A percentile compares a stretch with the other conserved stretches of the same genome.
phyloP scores from a whole-genome alignment of 2,113 vertebrate genomes.

The Gambusia affinis region DNA sequence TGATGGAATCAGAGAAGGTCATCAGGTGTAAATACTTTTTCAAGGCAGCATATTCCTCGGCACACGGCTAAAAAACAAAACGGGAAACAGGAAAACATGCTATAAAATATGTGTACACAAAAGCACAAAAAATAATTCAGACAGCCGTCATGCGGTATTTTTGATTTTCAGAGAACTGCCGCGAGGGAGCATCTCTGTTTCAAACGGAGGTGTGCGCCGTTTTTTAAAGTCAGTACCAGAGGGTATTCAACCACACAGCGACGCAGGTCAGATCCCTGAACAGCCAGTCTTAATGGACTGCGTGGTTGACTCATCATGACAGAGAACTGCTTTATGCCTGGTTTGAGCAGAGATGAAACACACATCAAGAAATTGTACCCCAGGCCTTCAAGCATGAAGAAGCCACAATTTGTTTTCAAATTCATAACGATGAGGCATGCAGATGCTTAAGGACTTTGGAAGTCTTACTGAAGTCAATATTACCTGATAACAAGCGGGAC shows the following conservation, averaged over 20 bases:
- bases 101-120: not conserved
- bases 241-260: slow-evolving; percentile 17
- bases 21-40: no score
- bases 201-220: slow-evolving; percentile 29
- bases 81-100: not conserved
- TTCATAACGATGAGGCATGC: slow-evolving; percentile 12
- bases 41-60: not conserved
- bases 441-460: not conserved
- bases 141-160: slow-evolving; percentile 47
- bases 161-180: slow-evolving; percentile 49
- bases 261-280: slow-evolving; percentile 38
- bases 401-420: slow-evolving; percentile 15
- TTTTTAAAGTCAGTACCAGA: slow-evolving; percentile 27
- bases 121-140: slow-evolving; percentile 5
- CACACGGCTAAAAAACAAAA: not conserved
- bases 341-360: slow-evolving; percentile 25
- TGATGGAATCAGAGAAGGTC: no score
- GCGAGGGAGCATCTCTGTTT: slow-evolving; percentile 30
- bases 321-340: slow-evolving; percentile 13
- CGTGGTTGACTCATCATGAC: slow-evolving; percentile 7
- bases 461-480: not conserved
- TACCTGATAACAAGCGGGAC: no score
- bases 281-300: slow-evolving; percentile 6
- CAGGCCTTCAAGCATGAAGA: slow-evolving; percentile 8
- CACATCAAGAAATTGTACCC: slow-evolving; percentile 34